Conservation (phyloP, 2,797 vertebrate genomes). For the Morus bassanus region DNA sequence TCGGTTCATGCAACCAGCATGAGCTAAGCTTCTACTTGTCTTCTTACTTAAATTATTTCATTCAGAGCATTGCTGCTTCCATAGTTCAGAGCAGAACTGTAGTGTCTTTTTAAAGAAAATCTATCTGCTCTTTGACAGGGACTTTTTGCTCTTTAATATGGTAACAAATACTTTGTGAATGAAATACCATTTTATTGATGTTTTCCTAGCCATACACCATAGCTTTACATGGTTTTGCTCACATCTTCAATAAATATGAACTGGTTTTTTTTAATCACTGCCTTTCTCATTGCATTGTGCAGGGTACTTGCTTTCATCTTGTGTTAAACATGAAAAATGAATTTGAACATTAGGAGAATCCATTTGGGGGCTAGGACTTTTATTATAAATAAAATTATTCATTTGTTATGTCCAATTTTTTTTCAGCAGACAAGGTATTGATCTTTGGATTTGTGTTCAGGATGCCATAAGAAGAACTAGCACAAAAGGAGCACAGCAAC, state of each 20-base stretch:
- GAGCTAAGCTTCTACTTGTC: neutral
- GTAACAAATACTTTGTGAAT: neutral
- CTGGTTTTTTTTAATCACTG: neutral
- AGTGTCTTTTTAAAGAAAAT: neutral
- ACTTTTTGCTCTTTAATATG: neutral
- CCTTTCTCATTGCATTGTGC: neutral
- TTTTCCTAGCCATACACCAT: neutral
- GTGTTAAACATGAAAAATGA: conserved; percentile 71
- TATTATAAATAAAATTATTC: conserved; percentile 81
- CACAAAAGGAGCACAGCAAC: conserved; percentile 38
- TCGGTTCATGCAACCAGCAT: neutral
- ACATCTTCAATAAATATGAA: conserved; percentile 27
- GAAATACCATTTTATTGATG: neutral
- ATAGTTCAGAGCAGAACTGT: neutral
- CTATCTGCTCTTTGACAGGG: conserved; percentile 21
- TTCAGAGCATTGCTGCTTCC: neutral
- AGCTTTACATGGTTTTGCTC: neutral
- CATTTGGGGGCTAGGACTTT: conserved; percentile 66
- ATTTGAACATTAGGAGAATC: conserved; percentile 70
- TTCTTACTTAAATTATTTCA: neutral
- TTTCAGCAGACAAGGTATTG: conserved; percentile 75
- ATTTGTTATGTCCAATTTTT: conserved; percentile 74
- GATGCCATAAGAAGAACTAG: conserved; percentile 46
- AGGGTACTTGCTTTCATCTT: conserved; percentile 48
- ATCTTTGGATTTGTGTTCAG: conserved; percentile 75